A percentile compares a stretch with the other conserved stretches of the same genome.
phyloP scores from a whole-genome alignment of 37 sponge, comb jelly and placozoan genomes.

The Ephydatia muelleri region DNA sequence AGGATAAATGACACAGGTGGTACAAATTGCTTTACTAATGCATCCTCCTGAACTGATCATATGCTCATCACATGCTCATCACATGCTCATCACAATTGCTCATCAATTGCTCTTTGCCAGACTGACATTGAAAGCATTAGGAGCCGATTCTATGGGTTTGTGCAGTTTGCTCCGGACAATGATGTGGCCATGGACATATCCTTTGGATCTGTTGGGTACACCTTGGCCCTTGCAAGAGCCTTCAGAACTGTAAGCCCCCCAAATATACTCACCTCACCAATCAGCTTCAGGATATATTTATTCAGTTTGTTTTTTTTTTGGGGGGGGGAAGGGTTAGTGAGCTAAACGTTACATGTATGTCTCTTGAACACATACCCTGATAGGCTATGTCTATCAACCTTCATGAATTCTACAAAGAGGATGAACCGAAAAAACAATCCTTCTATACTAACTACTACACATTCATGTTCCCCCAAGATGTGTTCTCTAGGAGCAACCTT shows the following conservation, averaged over 20 bases:
- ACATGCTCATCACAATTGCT: no score
- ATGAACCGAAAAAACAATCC: neutral
- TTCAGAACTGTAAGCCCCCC: conserved; percentile 3
- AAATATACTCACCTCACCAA: neutral
- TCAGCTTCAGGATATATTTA: no score
- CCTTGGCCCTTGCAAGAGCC: conserved; percentile 26
- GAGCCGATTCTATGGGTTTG: conserved; percentile 20
- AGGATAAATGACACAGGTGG: no score
- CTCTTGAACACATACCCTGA: neutral
- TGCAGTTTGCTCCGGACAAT: neutral
- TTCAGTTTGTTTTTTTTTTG: no score
- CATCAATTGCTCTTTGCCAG: neutral
- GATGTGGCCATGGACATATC: conserved; percentile 32
- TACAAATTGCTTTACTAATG: no score
- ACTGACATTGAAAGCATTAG: conserved; percentile 4
- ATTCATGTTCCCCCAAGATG: conserved; percentile 8
- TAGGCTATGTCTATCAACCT: conserved; percentile 2
- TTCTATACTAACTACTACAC: conserved; percentile 4
- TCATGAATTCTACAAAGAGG: neutral
- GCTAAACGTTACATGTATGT: neutral
- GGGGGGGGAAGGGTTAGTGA: neutral
- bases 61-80: no score
- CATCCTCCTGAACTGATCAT: no score
- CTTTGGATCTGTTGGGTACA: conserved; percentile 32
- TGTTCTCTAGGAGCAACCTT: neutral